Evolutionary conservation across 2,797 vertebrate species (phyloP), one percentile per base, ranked within the genome.

Genomic region (Pelobates cultripes): DNA sequence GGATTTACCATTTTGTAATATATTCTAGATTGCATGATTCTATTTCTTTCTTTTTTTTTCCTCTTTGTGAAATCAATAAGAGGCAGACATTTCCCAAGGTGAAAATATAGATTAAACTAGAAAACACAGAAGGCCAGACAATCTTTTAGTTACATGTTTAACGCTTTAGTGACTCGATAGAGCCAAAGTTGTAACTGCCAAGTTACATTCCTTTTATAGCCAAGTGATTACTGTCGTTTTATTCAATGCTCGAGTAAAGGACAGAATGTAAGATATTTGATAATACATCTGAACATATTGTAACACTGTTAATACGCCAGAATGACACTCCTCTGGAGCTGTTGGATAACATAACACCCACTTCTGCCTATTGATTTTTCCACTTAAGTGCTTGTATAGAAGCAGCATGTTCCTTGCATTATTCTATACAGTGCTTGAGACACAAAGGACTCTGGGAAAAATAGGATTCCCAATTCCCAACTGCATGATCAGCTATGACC

Each of bases 331-430:
- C 70, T 85, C 80, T 43, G 73, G 73, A 70, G 67, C 75, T 73
- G 12, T 86, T 84, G 86, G 86, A 85, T 86, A 86, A 87, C 81
- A 87, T 72, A 79, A 78, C 73, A 47, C 77, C 75, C 86, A 87
- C 83, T 88, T 86, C 83, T 67, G 28, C 80, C 4, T 0, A 92
- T 86, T 86, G 90, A 91, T 91, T 88, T 86, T 88, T 85, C 84
- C 84, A 75, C 41, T 5, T 75, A 88, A 89, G 87, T 86, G 83
- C 77, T 85, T 78, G 85, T 44, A 75, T 40, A 77, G 86, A 88
- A 85, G 83, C 51, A 87, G 88, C 86, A 89, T 69, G 84, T 83
- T 89, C 82, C 73, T 89, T 85, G 83, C 84, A 87, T 90, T 90
- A 84, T 70, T 87, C 71, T 66, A 82, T 67, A 72, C 80, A 64